A percentile compares a stretch with the other conserved stretches of the same genome.
These are phyloP conservation scores for Drosophila albomicans DNA, from an alignment of 1,140 invertebrate genomes.

Conservation along the genomic window DNA sequence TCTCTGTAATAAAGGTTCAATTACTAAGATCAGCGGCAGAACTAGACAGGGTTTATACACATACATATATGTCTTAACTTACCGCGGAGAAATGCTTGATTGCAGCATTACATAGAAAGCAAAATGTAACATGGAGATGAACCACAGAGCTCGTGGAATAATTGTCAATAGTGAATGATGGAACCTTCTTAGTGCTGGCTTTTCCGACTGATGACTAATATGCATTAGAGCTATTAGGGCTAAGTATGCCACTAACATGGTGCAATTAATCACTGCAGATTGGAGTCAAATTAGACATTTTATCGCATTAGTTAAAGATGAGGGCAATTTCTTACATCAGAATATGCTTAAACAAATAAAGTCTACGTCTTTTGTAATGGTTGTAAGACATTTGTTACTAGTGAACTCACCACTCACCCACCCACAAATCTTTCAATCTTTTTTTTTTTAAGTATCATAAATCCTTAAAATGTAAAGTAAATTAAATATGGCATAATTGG, in stretches of 20 bases:
- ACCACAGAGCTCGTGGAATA: conserved; percentile 62
- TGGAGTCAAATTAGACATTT: background rate
- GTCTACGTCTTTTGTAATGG: no score
- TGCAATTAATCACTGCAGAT: conserved; percentile 61
- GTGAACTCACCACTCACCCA: no score
- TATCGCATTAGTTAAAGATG: background rate
- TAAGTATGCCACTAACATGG: conserved; percentile 66
- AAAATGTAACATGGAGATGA: conserved; percentile 66
- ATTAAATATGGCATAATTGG: no score
- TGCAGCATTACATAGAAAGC: conserved; percentile 65
- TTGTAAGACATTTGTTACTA: no score
- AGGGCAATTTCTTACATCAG: no score
- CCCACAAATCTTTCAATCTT: no score
- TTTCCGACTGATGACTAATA: conserved; percentile 59
- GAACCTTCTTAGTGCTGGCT: conserved; percentile 54
- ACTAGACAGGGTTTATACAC: no score
- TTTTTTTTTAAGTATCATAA: no score
- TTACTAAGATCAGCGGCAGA: background rate
- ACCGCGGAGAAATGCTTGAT: conserved; percentile 67
- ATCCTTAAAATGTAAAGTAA: no score
- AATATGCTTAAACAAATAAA: no score
- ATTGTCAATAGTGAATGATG: conserved; percentile 59
- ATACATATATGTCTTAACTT: conserved; percentile 8
- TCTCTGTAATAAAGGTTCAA: conserved; percentile 54
- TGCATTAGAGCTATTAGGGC: conserved; percentile 61